These are phyloP conservation scores for Anhinga rufa DNA, from an alignment of 2,113 vertebrate species.

Conservation along the genomic window DNA sequence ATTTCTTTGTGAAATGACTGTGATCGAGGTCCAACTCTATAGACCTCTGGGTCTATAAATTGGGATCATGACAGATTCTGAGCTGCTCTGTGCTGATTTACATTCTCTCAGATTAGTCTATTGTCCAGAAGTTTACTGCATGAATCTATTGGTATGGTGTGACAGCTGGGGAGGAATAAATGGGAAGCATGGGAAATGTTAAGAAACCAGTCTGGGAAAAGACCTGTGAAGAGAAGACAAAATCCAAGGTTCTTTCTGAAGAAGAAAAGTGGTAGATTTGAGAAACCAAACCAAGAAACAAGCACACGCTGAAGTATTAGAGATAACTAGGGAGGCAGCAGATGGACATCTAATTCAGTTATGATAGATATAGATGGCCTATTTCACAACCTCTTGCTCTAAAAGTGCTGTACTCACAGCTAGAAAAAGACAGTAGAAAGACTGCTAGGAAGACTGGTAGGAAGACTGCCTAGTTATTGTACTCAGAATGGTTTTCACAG, in stretches of 20 bases:
- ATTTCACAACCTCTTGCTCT: background rate
- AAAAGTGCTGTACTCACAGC: background rate
- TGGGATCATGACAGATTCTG: background rate
- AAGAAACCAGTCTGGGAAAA: background rate
- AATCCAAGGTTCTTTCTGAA: background rate
- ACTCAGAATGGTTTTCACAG: background rate
- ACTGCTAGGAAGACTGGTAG: background rate
- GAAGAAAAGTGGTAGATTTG: background rate
- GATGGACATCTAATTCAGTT: background rate
- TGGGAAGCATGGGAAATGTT: background rate
- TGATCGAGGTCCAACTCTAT: background rate
- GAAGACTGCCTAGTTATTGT: background rate
- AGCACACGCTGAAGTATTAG: background rate
- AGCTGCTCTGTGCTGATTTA: background rate
- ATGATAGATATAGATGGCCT: background rate
- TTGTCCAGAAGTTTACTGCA: background rate
- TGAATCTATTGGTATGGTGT: background rate
- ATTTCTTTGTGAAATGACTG: background rate
- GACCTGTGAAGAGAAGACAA: background rate
- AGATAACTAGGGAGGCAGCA: background rate
- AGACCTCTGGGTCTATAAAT: background rate
- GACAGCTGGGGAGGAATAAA: background rate
- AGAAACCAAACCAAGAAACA: background rate
- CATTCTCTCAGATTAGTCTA: background rate
- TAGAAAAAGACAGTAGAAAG: background rate